phyloP scores from a whole-genome alignment of 1,140 invertebrate genomes.

The Bombus sibiricus region DNA sequence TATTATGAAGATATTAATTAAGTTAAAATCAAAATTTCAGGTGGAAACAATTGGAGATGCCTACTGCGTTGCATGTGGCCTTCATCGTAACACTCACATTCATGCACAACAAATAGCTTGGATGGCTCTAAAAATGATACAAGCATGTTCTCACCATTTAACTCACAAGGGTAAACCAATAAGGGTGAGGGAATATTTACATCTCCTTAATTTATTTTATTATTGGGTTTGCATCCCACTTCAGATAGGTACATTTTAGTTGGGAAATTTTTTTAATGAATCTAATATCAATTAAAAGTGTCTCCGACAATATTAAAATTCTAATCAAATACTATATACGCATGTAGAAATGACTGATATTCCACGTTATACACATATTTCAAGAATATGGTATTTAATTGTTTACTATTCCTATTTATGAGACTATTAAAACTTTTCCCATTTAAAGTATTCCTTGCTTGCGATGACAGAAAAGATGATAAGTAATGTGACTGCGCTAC shows the following conservation, averaged over 20 bases:
- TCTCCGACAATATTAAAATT: background rate
- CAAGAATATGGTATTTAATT: constrained; percentile 17
- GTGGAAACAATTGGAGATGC: constrained; percentile 98
- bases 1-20: background rate
- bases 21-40: constrained; percentile 80
- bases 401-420: constrained; percentile 49
- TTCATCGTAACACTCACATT: constrained; percentile 91
- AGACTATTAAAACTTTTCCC: constrained; percentile 62
- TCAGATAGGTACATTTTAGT: background rate
- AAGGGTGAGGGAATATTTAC: constrained; percentile 84
- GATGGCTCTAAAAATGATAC: constrained; percentile 97
- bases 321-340: background rate
- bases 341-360: background rate
- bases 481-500: background rate
- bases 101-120: constrained; percentile 97
- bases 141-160: constrained; percentile 92
- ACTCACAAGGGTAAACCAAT: constrained; percentile 96
- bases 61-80: constrained; percentile 96
- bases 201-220: background rate
- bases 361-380: background rate
- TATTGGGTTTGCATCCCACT: background rate
- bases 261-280: too few species aligned
- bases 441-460: constrained; percentile 54
- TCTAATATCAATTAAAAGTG: too few species aligned
- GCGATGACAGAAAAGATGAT: background rate